These are phyloP conservation scores for Lagria hirta DNA, from an alignment of 2,888 invertebrate species.

Conservation along the genomic window DNA sequence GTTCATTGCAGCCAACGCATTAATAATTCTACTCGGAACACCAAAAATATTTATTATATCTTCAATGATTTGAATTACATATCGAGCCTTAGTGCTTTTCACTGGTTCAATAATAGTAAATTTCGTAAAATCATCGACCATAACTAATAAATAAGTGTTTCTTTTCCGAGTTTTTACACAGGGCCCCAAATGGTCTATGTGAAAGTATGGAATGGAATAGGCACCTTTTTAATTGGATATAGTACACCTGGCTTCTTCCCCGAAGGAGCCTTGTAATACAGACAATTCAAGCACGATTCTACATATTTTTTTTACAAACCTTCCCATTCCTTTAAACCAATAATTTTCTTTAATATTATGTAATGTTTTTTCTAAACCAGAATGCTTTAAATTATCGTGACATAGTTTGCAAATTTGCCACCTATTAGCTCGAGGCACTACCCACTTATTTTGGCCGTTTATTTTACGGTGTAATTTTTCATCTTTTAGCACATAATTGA, in stretches of 20 bases:
- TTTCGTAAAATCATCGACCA: slow-evolving; percentile 40
- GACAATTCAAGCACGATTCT: slow-evolving; percentile 38
- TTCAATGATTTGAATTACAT: slow-evolving; percentile 21
- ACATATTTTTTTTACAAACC: slow-evolving; percentile 41
- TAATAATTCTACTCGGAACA: slow-evolving; percentile 25
- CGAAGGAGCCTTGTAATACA: slow-evolving; percentile 32
- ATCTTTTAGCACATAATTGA: slow-evolving; percentile 26
- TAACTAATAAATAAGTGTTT: slow-evolving; percentile 34
- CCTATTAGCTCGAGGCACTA: slow-evolving; percentile 27
- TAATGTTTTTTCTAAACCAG: slow-evolving; percentile 30
- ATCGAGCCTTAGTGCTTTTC: no score
- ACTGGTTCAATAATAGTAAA: slow-evolving; percentile 35
- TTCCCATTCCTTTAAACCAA: slow-evolving; percentile 32
- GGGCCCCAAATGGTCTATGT: slow-evolving; percentile 38
- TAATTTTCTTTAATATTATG: slow-evolving; percentile 27
- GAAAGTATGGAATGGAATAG: slow-evolving; percentile 22
- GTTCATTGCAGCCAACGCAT: no score
- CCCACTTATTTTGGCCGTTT: slow-evolving; percentile 25
- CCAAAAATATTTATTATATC: slow-evolving; percentile 34
- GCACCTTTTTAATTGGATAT: slow-evolving; percentile 36
- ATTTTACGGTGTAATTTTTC: slow-evolving; percentile 27
- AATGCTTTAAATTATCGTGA: slow-evolving; percentile 32
- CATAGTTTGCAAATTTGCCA: slow-evolving; percentile 32
- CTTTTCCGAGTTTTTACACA: slow-evolving; percentile 30
- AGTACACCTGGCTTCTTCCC: slow-evolving; percentile 35